A percentile compares a stretch with the other conserved stretches of the same genome.
phyloP scores from a whole-genome alignment of 2,888 invertebrate genomes.

The Heliconius hortense region DNA sequence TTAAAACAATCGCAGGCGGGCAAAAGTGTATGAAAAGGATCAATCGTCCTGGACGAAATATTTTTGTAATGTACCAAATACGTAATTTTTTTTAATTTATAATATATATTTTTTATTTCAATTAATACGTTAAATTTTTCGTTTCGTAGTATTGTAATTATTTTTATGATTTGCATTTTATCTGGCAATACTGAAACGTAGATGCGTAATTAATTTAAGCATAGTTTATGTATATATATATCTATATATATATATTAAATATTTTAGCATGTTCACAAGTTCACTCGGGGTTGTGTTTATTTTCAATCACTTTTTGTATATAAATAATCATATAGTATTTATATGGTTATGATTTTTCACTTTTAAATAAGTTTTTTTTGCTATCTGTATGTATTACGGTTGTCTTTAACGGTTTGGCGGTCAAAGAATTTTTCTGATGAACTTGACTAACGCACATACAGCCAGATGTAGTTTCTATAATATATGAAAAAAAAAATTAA shows the following conservation, averaged over 20 bases:
- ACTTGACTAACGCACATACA: not conserved
- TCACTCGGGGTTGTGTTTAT: constrained; percentile 75
- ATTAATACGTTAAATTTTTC: constrained; percentile 12
- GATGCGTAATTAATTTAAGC: constrained; percentile 22
- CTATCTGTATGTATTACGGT: constrained; percentile 26
- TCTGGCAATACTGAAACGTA: constrained; percentile 23
- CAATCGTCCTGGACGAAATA: not conserved
- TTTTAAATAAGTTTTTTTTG: constrained; percentile 27
- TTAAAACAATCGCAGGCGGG: not conserved
- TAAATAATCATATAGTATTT: constrained; percentile 16
- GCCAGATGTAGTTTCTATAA: not conserved
- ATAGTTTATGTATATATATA: constrained; percentile 16
- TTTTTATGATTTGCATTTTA: constrained; percentile 11
- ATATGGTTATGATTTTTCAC: constrained; percentile 13
- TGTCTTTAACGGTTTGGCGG: constrained; percentile 12
- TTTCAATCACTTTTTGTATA: constrained; percentile 29
- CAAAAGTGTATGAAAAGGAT: not conserved
- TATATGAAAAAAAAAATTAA: not conserved
- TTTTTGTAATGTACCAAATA: constrained; percentile 23
- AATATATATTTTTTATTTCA: constrained; percentile 9
- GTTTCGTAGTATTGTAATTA: constrained; percentile 25
- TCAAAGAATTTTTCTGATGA: constrained; percentile 11
- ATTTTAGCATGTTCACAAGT: constrained; percentile 52
- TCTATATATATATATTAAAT: not conserved
- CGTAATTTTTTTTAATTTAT: constrained; percentile 10